These are phyloP conservation scores for Raja brachyura DNA, from an alignment of 2,113 vertebrate species.

Conservation along the genomic window DNA sequence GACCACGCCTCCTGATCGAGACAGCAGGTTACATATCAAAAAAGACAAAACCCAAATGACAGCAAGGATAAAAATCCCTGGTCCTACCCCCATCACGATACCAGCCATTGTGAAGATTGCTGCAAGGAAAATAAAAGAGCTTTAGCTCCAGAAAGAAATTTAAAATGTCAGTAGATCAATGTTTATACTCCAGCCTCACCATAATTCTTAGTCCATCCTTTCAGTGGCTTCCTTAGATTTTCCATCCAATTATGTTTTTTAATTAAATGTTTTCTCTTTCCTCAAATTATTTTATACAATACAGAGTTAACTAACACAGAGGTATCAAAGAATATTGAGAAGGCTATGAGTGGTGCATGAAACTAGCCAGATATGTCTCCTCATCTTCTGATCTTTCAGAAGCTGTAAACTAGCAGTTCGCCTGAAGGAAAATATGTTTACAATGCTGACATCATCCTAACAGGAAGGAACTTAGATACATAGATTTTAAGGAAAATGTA, in stretches of 20 bases:
- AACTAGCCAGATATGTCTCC: background rate
- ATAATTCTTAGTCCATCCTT: background rate
- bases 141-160: background rate
- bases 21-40: slow-evolving; percentile 52
- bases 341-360: background rate
- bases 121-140: background rate
- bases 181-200: background rate
- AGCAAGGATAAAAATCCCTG: slow-evolving; percentile 65
- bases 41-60: slow-evolving; percentile 67
- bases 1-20: slow-evolving; percentile 51
- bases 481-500: background rate
- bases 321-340: background rate
- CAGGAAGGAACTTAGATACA: background rate
- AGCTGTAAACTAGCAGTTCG: background rate
- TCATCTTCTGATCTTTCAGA: background rate
- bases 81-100: slow-evolving; percentile 61
- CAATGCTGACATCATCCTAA: background rate
- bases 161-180: background rate
- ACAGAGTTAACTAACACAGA: background rate
- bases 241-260: background rate
- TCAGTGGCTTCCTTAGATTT: background rate
- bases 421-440: background rate
- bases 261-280: background rate
- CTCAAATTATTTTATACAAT: background rate
- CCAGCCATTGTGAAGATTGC: slow-evolving; percentile 53